phyloP scores from a whole-genome alignment of 1,140 invertebrate genomes.

The Anagrus nilaparvatae region DNA sequence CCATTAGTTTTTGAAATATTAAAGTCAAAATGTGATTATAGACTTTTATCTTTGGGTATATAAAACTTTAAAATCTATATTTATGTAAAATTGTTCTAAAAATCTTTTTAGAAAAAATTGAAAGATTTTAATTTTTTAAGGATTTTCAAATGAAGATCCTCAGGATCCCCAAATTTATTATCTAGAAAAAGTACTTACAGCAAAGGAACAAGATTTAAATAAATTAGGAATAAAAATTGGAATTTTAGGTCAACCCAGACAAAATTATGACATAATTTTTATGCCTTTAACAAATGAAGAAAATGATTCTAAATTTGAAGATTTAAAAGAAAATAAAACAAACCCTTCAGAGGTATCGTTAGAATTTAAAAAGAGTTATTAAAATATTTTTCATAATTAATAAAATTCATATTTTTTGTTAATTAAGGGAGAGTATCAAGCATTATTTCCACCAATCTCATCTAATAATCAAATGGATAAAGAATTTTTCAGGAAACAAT shows the following conservation, averaged over 20 bases:
- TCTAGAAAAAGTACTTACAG: slow-evolving; percentile 28
- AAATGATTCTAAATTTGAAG: too few relatives aligned
- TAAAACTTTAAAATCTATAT: background rate
- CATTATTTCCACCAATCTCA: too few relatives aligned
- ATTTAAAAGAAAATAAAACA: too few relatives aligned
- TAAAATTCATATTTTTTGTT: too few relatives aligned
- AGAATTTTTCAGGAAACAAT: too few relatives aligned
- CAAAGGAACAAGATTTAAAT: slow-evolving; percentile 25
- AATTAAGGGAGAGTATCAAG: too few relatives aligned
- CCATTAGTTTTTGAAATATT: slow-evolving; percentile 27
- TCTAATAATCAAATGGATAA: too few relatives aligned
- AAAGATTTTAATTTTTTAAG: slow-evolving; percentile 1
- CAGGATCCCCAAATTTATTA: slow-evolving; percentile 27
- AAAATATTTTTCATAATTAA: too few relatives aligned
- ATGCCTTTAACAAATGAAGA: slow-evolving; percentile 12
- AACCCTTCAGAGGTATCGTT: too few relatives aligned
- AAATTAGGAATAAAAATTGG: slow-evolving; percentile 30
- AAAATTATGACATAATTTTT: slow-evolving; percentile 29
- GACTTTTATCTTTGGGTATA: slow-evolving; percentile 26
- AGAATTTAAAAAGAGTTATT: too few relatives aligned
- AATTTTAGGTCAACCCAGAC: slow-evolving; percentile 28
- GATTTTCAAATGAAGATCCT: slow-evolving; percentile 6
- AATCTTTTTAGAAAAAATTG: background rate
- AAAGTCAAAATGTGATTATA: slow-evolving; percentile 24
- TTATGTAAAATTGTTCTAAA: slow-evolving; percentile 16